Evolutionary conservation across 2,888 invertebrate genomes (phyloP), one percentile per base, ranked within the genome.

Genomic region (Ophraella communa): DNA sequence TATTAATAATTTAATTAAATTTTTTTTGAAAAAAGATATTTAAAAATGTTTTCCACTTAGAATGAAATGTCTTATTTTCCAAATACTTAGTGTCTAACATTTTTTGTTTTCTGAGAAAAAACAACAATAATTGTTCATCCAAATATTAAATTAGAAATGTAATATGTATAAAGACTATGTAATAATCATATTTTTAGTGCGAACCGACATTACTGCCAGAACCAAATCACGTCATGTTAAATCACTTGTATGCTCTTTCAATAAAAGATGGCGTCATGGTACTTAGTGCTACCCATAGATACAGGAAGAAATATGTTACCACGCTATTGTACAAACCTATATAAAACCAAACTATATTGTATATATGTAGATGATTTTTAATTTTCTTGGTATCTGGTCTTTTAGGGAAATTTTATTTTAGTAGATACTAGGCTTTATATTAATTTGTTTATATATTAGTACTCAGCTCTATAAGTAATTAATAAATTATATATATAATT

Each of bases 241-340:
- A 99, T 83, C 99, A 99, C 83, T 85, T 99, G 60, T 99, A 99
- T 83, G 99, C 99, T n/a, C 86, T 99, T 69, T 98, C 98, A 52
- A 99, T 99, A 77, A 98, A 98, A 85, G 99, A 99, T 83, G 99
- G 99, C 54, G 99, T 99, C 2, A 99, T 99, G 98, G 99, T 99
- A 42, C 85, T 99, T 30, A 98, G 97, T 78, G 98, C 98, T 11
- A 99, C 98, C 4, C 98, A 99, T 83, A 88, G 99, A 70, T 99
- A 98, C 83, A 89, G 98, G 71, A 98, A 98, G 87, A 99, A 99
- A 87, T 99, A 98, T 84, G 99, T 99, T 39, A 99, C 99, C 18
- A 98, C 99, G 20, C 86, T 99, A 64, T 87, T 99, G 11, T 99
- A 99, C 84, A 98, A 99, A 83, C 99, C 99, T 55, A 99, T 99